Base-by-base conservation (phyloP, 2,888 invertebrate genomes). In the Agonopterix subpropinquella region DNA sequence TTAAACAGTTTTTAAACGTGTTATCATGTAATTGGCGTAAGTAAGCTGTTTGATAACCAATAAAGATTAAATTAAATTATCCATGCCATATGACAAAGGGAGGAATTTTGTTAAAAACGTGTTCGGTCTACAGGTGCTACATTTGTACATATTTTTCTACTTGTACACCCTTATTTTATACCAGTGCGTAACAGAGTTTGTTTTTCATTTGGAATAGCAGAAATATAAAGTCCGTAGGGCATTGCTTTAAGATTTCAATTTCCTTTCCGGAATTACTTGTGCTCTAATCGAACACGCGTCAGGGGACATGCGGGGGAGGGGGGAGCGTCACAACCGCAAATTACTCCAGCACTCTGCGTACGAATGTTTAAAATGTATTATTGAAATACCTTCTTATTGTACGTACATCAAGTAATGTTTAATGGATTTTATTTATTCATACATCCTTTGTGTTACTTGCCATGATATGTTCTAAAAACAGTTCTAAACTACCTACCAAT, bases 171-270 rank as follows among this genome's bases (percentile, higher is more conserved):
- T 28, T 28, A 28, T 28, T 28, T 28, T 28, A 28, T 7, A 28
- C 5, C 28, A 28, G 28, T 28, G 28, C 28, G 28, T 7, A 28
- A 28, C 39, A 39, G n/a, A 11, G 11, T 39, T 39, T 45, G 36
- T 15, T 45, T 44, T 28, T 18, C 9, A 42, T 42, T 42, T 42
- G 36, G 9, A 41, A 47, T 13, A 44, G 36, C 65, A 70, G 75
- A 73, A 79, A 78, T 77, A 80, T 77, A 62, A 73, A 79, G 74
- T 86, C 87, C 78, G 73, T 79, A 69, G 86, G 79, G 86, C 80
- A 85, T 83, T 85, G 81, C 86, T 79, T 79, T 82, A 85, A 87
- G 86, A 87, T 88, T 88, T 88, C 87, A 87, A 88, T 88, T 88
- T 88, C 87, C 87, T 85, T 86, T 78, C 77, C 80, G 84, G 82